These are phyloP conservation scores for Drosophila fuyamai DNA, from an alignment of 1,140 invertebrate genomes.

Conservation along the genomic window DNA sequence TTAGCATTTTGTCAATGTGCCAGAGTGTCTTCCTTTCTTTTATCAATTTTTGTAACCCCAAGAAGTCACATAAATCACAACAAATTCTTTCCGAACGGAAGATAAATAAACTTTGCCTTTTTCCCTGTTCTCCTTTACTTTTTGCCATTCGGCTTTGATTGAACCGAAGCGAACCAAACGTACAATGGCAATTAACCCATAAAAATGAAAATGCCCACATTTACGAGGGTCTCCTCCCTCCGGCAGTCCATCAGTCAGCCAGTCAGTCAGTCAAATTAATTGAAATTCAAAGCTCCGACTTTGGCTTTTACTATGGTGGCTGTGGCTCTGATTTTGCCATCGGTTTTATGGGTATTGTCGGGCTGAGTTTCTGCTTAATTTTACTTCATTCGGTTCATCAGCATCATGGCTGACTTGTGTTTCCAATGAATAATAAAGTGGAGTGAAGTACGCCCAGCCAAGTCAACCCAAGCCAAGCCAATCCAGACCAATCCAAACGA, in stretches of 20 bases:
- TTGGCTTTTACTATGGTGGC: slow-evolving; percentile 12
- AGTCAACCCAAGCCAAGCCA: slow-evolving; percentile 4
- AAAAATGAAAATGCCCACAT: slow-evolving; percentile 78
- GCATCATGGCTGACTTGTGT: slow-evolving; percentile 51
- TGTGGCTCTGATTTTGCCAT: slow-evolving; percentile 58
- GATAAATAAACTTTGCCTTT: slow-evolving; percentile 58
- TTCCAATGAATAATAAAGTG: slow-evolving; percentile 81
- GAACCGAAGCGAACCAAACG: slow-evolving; percentile 30
- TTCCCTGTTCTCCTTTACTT: slow-evolving; percentile 21
- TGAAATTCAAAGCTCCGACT: slow-evolving; percentile 72
- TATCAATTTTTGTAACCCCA: slow-evolving; percentile 37
- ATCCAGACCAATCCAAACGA: slow-evolving; percentile 4
- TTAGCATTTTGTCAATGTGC: slow-evolving; percentile 72
- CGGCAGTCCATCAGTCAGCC: slow-evolving; percentile 27
- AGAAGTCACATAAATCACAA: slow-evolving; percentile 65
- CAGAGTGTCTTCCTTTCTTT: slow-evolving; percentile 28
- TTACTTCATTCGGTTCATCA: slow-evolving; percentile 48
- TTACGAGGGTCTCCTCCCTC: slow-evolving; percentile 46
- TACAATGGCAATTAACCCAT: slow-evolving; percentile 81
- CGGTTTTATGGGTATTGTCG: slow-evolving; percentile 62
- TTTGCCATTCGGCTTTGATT: slow-evolving; percentile 72
- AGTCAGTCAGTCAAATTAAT: slow-evolving; percentile 68
- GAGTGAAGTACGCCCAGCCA: slow-evolving; percentile 58
- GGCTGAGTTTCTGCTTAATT: slow-evolving; percentile 65
- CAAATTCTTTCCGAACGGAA: slow-evolving; percentile 19